Base-by-base conservation (phyloP, 35 echinoderm and acorn worm genomes). In the Anneissia japonica region DNA sequence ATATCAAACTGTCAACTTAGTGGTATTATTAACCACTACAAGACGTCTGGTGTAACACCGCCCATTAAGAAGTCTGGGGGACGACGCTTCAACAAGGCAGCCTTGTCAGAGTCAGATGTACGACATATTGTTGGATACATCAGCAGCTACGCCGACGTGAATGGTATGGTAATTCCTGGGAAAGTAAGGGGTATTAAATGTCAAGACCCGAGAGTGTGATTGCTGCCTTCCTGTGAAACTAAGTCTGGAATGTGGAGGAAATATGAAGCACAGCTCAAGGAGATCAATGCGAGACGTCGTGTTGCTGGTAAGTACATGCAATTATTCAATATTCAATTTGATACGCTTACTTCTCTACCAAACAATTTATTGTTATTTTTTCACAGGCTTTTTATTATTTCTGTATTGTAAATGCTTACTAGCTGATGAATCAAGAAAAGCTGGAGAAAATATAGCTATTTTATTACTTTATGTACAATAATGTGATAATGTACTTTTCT, bases 1-100 rank as follows among this genome's bases (percentile, higher is more conserved):
- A 86, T 86, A n/a, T 86, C 84, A 23, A 86, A 86, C 84, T 38
- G 36, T 37, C 84, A 76, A 72, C 38, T 86, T 28, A 74, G n/a
- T 0, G 64, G 55, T 29, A 34, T 86, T 30, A 86, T 37, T 12
- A 86, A 33, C 31, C 55, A 86, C 34, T 86, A 86, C 72, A 86
- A 86, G 35, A 77, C 14, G 19, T 75, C 74, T 0, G 34, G 84
- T 1, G 19, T 30, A 38, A 38, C 36, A 16, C 84, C 84, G 75
- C 72, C 51, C 4, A 9, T 30, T n/a, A 39, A 17, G 17, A 28
- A 39, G 3, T 74, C 84, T 19, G 73, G 84, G 29, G 84, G 84
- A n/a, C 30, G 84, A 41, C 84, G 74, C 4, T 38, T 74, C 43
- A 86, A 75, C 84, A 86, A 55, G 0, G 39, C 33, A 36, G 84